Evolutionary conservation across 53 echinoderm and acorn worm genomes (phyloP), one percentile per base, ranked within the genome.

Genomic region (Antedon mediterranea): DNA sequence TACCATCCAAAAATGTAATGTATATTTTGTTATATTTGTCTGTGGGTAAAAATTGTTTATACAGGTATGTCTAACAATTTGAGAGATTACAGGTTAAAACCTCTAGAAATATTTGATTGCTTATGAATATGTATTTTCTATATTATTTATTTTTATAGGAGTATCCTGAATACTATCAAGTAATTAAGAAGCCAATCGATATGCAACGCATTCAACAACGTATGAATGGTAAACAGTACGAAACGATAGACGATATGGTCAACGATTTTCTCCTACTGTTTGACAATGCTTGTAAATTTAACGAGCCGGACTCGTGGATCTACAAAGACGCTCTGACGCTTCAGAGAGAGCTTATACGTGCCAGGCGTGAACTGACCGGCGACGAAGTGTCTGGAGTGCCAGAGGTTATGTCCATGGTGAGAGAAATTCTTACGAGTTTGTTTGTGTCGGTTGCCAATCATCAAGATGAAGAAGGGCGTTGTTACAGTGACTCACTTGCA

Each of bases 231-330:
- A 87, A 83, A 74, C 89, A 91, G 81, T 95, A 95, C 33, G 97
- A 95, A 28, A 87, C 87, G 26, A 82, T 95, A 7, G 97, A 95
- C 30, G 97, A 95, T 72, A 95, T 95, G 97, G 92, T 88, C 89
- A 89, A 87, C 79, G 97, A 95, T 76, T 95, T 95, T 83, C 84
- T 95, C 2, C 92, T 95, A 74, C 84, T 95, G 97, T 95, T 95
- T 86, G 97, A 95, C 82, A 95, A 95, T 84, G 97, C 97, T 57
- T 95, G 97, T 89, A 95, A 95, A 85, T 95, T 95, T 73, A 95
- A 95, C 74, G 97, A 95, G 77, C 97, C 97, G 20, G 97, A 95
- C 73, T 95, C 97, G 0, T 88, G 89, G 32, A 95, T 95, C 28
- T 95, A 95, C 78, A 95, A 95, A 91, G 95, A 95, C 82, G 95